Evolutionary conservation across 1,140 invertebrate species (phyloP), one percentile per base, ranked within the genome.

Genomic region (Macrobrachium nipponense): DNA sequence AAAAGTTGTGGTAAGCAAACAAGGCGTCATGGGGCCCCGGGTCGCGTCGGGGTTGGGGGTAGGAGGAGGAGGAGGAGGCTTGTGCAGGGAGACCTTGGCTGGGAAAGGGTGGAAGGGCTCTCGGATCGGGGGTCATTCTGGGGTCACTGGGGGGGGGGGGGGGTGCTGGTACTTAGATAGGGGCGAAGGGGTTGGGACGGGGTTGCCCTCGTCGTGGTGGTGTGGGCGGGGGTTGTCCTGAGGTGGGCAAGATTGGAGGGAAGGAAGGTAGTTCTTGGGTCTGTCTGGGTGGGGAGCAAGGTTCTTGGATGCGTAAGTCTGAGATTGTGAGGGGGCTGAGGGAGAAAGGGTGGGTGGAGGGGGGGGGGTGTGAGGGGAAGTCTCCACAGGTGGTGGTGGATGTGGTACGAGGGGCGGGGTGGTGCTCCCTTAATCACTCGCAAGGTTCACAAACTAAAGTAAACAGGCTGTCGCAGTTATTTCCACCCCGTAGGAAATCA

Each of bases 1-100:
- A 20, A 70, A 70, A 70, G 68, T 70, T 70, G 68, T 70, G 68
- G 18, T 15, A 36, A 70, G 20, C 68, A 70, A 70, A 70, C 68
- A 70, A 23, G 68, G 68, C 14, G 43, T 36, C 23, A 15, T 20
- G 68, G 43, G 68, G 18, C 20, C 20, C n/a, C 0, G 14, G 68
- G 20, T 23, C 18, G n/a, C 6, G 3, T 20, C 11, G 20, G 68
- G 5, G 68, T n/a, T n/a, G n/a, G n/a, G n/a, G n/a, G n/a, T n/a
- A n/a, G n/a, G n/a, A n/a, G n/a, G n/a, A n/a, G n/a, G n/a, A n/a
- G 43, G 7, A 20, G 68, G 43, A 36, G 43, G 68, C 20, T n/a
- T 11, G 68, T 15, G 18, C 6, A 58, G 44, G 15, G 51, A 20
- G 75, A 77, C 44, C 18, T 51, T 2, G 75, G 58, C 18, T 20